phyloP scores from a whole-genome alignment of 1,140 invertebrate genomes.

The Chrysoperla carnea region DNA sequence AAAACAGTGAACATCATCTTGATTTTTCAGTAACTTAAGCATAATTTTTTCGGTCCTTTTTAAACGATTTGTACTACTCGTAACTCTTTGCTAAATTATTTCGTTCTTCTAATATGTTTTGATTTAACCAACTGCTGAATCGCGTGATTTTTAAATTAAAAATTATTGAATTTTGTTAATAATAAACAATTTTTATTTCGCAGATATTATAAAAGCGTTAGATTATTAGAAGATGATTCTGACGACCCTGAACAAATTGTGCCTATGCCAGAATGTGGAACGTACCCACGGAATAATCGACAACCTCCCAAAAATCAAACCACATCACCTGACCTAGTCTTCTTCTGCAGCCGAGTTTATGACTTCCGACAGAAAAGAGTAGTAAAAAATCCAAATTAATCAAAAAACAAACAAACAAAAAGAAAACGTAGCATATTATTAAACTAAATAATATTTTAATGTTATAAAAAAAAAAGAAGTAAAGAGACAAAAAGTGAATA shows the following conservation, averaged over 20 bases:
- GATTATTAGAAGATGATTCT: slow-evolving; percentile 40
- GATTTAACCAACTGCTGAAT: not conserved
- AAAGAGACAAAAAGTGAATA: not conserved
- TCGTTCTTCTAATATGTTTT: not conserved
- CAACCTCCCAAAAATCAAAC: slow-evolving; percentile 54
- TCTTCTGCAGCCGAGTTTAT: slow-evolving; percentile 87
- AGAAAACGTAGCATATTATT: no score
- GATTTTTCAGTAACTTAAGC: no score
- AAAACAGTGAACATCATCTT: no score
- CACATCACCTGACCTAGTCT: slow-evolving; percentile 68
- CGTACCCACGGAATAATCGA: slow-evolving; percentile 28
- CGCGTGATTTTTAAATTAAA: no score
- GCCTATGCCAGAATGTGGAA: slow-evolving; percentile 27
- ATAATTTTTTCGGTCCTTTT: no score
- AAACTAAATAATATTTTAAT: not conserved
- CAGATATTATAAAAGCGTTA: slow-evolving; percentile 43
- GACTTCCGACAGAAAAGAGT: slow-evolving; percentile 78
- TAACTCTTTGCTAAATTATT: no score
- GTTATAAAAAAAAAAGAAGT: not conserved
- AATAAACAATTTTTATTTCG: slow-evolving; percentile 8
- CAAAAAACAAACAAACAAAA: slow-evolving; percentile 5
- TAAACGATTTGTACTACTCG: no score
- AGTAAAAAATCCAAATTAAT: slow-evolving; percentile 46
- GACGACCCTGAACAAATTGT: slow-evolving; percentile 36
- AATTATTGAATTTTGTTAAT: not conserved